phyloP scores from a whole-genome alignment of 37 sponge, comb jelly and placozoan species.

The Crambe crambe region DNA sequence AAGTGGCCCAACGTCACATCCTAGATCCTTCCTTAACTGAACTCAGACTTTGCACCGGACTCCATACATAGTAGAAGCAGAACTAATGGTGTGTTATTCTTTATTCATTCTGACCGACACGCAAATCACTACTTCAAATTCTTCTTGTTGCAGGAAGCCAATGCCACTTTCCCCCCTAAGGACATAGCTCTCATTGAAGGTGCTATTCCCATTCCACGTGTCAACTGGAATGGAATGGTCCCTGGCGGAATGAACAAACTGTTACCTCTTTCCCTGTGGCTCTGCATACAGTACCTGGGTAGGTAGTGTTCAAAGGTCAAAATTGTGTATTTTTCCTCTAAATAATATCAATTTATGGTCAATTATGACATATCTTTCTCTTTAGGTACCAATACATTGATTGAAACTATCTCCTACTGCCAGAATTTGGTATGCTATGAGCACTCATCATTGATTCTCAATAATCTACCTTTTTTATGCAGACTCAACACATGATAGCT shows the following conservation, averaged over 20 bases:
- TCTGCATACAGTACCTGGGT: conserved; percentile 74
- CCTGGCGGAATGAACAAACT: conserved; percentile 25
- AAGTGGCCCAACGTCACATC: too few relatives aligned
- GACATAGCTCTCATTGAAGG: conserved; percentile 15
- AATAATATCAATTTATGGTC: too few relatives aligned
- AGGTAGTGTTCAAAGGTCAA: neutral
- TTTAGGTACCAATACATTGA: conserved; percentile 52
- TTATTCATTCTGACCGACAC: too few relatives aligned
- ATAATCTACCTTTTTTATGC: neutral
- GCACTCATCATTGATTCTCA: too few relatives aligned
- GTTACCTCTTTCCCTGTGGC: conserved; percentile 55
- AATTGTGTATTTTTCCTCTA: neutral
- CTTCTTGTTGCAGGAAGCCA: conserved; percentile 1
- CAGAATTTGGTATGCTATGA: conserved; percentile 44
- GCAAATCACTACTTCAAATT: neutral
- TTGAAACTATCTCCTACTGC: conserved; percentile 68
- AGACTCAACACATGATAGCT: conserved; percentile 68
- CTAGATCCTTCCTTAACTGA: too few relatives aligned
- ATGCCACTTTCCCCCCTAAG: conserved; percentile 36
- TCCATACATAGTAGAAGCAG: conserved; percentile 38
- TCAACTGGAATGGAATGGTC: conserved; percentile 40
- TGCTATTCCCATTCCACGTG: conserved; percentile 34
- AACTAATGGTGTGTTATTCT: conserved; percentile 22
- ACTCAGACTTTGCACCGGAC: conserved; percentile 53
- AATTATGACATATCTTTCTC: neutral